A percentile compares a stretch with the other conserved stretches of the same genome.
Conservation (phyloP, 2,797 vertebrate genomes). For the Arctocebus calabarensis region DNA sequence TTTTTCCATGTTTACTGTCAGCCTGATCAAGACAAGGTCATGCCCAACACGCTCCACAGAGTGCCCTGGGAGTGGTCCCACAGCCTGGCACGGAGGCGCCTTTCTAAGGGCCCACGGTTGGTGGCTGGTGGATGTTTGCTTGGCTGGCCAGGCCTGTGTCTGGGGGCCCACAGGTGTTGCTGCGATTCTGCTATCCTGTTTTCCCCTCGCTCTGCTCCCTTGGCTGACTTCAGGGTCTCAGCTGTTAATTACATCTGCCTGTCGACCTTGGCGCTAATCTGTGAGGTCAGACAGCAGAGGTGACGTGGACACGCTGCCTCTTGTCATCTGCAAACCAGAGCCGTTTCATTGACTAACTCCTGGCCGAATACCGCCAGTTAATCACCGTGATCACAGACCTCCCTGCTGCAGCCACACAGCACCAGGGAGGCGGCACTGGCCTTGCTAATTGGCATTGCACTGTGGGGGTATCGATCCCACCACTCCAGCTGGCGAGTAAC, state of each 20-base stretch:
- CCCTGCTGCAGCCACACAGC: constrained; percentile 82
- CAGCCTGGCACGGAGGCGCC: accelerated
- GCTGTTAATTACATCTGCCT: constrained; percentile 88
- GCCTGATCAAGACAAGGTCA: accelerated
- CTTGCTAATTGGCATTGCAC: constrained; percentile 93
- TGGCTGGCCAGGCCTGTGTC: accelerated
- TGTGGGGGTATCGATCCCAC: constrained; percentile 93
- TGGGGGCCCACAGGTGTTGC: not conserved
- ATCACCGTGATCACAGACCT: constrained; percentile 87
- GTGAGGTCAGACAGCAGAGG: constrained; percentile 87
- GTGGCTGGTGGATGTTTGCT: accelerated
- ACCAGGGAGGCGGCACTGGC: constrained; percentile 90
- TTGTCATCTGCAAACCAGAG: constrained; percentile 86
- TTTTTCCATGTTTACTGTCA: accelerated
- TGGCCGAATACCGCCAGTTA: constrained; percentile 87
- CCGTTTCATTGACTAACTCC: constrained; percentile 86
- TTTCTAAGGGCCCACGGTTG: accelerated
- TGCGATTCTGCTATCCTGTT: accelerated
- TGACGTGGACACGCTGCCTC: constrained; percentile 81
- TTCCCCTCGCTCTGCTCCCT: not conserved
- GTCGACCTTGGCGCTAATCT: constrained; percentile 84
- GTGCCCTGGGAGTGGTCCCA: accelerated
- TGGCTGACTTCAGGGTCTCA: constrained; percentile 77
- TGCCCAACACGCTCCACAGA: accelerated
- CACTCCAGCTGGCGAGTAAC: constrained; percentile 90